phyloP scores from a whole-genome alignment of 2,113 vertebrate species.

The Accipiter virgatus region DNA sequence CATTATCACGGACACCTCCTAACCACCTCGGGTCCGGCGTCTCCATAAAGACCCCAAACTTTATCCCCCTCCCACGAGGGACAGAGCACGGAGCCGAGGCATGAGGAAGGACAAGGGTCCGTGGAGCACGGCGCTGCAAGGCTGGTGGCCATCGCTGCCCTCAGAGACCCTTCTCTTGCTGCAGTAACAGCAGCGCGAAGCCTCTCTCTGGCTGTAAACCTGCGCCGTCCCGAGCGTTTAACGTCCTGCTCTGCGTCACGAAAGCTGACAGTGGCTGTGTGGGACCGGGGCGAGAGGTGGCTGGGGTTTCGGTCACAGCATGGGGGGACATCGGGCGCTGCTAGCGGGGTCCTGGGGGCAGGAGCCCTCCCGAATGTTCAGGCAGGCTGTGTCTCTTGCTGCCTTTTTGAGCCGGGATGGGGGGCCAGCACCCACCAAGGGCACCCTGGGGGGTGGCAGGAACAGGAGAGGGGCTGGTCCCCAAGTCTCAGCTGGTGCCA shows the following conservation, averaged over 20 bases:
- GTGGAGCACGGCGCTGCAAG: accelerated
- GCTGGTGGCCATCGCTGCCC: background rate
- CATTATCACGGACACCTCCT: accelerated
- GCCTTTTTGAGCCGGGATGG: no score
- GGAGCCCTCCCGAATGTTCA: background rate
- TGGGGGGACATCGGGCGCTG: accelerated
- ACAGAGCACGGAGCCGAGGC: background rate
- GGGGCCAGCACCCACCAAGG: background rate
- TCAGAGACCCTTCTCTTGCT: background rate
- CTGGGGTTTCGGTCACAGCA: background rate
- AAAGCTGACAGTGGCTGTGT: accelerated
- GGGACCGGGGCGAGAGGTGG: accelerated
- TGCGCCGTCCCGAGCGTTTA: accelerated
- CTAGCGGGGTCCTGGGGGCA: accelerated
- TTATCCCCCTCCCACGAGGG: accelerated
- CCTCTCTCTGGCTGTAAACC: background rate
- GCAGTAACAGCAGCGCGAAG: background rate
- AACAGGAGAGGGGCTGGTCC: background rate
- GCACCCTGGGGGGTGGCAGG: background rate
- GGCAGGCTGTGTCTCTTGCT: background rate
- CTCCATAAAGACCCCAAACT: background rate
- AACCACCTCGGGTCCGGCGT: accelerated
- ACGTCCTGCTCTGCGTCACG: accelerated
- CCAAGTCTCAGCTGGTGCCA: no score
- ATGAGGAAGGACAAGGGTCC: accelerated